These are phyloP conservation scores for Phalanger gymnotis DNA, from an alignment of 2,797 vertebrate species.

Conservation along the genomic window DNA sequence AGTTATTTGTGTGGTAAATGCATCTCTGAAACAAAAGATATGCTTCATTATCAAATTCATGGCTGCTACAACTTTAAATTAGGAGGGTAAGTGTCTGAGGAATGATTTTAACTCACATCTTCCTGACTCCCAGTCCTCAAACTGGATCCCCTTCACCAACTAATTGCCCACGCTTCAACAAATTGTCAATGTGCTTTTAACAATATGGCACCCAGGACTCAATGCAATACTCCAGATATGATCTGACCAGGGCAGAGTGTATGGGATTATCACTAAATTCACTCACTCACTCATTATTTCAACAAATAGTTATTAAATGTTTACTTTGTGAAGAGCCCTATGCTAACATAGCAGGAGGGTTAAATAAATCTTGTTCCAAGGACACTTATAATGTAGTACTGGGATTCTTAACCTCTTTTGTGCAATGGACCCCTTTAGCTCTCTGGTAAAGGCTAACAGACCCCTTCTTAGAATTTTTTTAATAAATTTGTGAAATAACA, in stretches of 20 bases:
- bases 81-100: background rate
- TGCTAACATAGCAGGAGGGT: background rate
- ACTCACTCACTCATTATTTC: background rate
- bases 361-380: background rate
- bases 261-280: background rate
- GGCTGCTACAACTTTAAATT: background rate
- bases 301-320: background rate
- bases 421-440: background rate
- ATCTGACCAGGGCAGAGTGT: background rate
- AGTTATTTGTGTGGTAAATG: constrained; percentile 30
- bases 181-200: background rate
- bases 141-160: background rate
- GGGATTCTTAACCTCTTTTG: background rate
- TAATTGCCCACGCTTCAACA: background rate
- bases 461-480: background rate
- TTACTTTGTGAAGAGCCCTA: background rate
- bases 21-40: background rate
- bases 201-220: background rate
- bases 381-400: background rate
- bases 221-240: background rate
- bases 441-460: background rate
- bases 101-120: background rate
- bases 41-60: background rate
- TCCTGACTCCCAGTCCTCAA: background rate
- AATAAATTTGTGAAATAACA: background rate